phyloP scores from a whole-genome alignment of 2,797 vertebrate genomes.

The Geotrypetes seraphini region DNA sequence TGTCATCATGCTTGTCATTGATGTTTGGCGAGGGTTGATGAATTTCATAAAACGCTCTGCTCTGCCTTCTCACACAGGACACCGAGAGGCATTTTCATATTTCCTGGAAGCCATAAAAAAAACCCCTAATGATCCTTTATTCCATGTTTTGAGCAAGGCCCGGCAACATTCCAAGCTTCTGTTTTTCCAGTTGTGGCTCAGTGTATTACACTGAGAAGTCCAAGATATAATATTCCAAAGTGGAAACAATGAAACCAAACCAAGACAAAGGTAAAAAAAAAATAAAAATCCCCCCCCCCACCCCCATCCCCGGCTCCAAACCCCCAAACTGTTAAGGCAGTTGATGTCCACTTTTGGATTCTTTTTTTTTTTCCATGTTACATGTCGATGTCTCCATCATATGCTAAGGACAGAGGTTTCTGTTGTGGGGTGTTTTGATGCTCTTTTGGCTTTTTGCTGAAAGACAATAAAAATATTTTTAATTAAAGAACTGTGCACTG shows the following conservation, averaged over 20 bases:
- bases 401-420: conserved; percentile 91
- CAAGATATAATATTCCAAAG: conserved; percentile 13
- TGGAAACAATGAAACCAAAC: conserved; percentile 4
- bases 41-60: conserved; percentile 13
- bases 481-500: neutral
- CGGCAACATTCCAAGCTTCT: no score
- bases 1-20: conserved; percentile 48
- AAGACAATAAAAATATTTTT: conserved; percentile 31
- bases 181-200: no score
- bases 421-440: conserved; percentile 79
- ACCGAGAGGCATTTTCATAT: conserved; percentile 30
- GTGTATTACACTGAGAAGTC: no score
- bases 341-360: conserved; percentile 58
- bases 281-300: conserved; percentile 31
- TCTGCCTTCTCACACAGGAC: conserved; percentile 46
- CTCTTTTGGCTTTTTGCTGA: conserved; percentile 75
- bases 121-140: no score
- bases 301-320: no score
- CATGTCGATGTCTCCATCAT: conserved; percentile 93
- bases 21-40: conserved; percentile 38
- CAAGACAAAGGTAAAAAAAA: conserved; percentile 18
- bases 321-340: conserved; percentile 65
- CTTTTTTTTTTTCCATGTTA: conserved; percentile 53
- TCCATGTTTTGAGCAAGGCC: no score
- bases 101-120: conserved; percentile 32